phyloP scores from a whole-genome alignment of 2,113 vertebrate species.

The Leucopsar rothschildi region DNA sequence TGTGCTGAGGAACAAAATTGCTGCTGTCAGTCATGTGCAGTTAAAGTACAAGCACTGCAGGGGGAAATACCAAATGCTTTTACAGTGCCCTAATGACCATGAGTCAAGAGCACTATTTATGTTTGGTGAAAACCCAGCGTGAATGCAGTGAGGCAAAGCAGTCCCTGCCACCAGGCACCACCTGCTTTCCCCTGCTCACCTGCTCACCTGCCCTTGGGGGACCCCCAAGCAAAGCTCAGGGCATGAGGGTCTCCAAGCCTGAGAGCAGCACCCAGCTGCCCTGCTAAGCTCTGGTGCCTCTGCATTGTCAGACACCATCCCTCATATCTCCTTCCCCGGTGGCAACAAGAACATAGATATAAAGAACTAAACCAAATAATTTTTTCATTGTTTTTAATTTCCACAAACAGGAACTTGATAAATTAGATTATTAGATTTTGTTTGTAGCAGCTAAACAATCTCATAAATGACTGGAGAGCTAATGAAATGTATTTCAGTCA shows the following conservation, averaged over 20 bases:
- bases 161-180: neutral
- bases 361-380: neutral
- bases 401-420: neutral
- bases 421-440: constrained; percentile 19
- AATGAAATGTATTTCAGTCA: neutral
- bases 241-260: fast-evolving
- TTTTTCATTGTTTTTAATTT: constrained; percentile 9
- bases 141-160: neutral
- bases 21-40: constrained; percentile 30
- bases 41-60: constrained; percentile 39
- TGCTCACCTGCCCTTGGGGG: neutral
- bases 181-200: neutral
- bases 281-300: neutral
- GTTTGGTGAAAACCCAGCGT: neutral
- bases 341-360: neutral
- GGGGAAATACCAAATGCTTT: constrained; percentile 50
- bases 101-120: constrained; percentile 16
- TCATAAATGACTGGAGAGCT: neutral
- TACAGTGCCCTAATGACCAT: constrained; percentile 11
- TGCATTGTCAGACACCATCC: fast-evolving
- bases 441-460: constrained; percentile 14
- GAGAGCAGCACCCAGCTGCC: fast-evolving
- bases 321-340: neutral
- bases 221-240: neutral
- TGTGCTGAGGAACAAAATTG: constrained; percentile 47